These are phyloP conservation scores for Paedocypris sp. DNA, from an alignment of 2,113 vertebrate species.

Conservation along the genomic window DNA sequence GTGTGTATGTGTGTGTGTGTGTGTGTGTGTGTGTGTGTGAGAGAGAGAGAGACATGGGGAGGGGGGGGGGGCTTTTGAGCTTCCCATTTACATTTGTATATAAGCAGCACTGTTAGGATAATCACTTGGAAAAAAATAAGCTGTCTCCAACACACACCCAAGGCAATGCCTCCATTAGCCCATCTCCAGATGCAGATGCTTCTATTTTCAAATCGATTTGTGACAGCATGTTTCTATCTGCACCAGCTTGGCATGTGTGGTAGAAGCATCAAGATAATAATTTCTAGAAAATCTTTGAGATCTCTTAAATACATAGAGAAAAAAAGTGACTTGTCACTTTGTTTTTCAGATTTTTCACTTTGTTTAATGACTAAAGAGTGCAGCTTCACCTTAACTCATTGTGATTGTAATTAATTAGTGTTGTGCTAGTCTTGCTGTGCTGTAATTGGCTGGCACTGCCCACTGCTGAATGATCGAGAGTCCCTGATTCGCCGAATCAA, in stretches of 20 bases:
- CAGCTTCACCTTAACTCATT: conserved; percentile 30
- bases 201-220: conserved; percentile 27
- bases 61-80: conserved; percentile 50
- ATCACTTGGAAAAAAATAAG: conserved; percentile 63
- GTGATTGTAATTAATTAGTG: conserved; percentile 38
- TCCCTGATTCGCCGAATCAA: neutral
- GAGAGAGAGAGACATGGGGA: conserved; percentile 50
- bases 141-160: conserved; percentile 58
- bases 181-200: conserved; percentile 54
- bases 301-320: too few species aligned
- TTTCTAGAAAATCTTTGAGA: conserved; percentile 7
- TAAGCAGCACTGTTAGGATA: conserved; percentile 68
- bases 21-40: too few species aligned
- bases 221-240: conserved; percentile 12
- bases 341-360: too few species aligned
- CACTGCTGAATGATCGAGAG: conserved; percentile 12
- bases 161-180: conserved; percentile 56
- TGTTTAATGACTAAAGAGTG: conserved; percentile 4
- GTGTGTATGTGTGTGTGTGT: too few species aligned
- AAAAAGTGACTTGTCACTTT: too few species aligned
- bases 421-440: conserved; percentile 43
- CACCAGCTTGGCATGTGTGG: conserved; percentile 19
- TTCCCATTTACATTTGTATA: conserved; percentile 89
- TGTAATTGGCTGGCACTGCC: conserved; percentile 41
- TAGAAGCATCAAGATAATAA: neutral